Base-by-base conservation (phyloP, 2,113 vertebrate genomes). In the Pelvicachromis taeniatus region DNA sequence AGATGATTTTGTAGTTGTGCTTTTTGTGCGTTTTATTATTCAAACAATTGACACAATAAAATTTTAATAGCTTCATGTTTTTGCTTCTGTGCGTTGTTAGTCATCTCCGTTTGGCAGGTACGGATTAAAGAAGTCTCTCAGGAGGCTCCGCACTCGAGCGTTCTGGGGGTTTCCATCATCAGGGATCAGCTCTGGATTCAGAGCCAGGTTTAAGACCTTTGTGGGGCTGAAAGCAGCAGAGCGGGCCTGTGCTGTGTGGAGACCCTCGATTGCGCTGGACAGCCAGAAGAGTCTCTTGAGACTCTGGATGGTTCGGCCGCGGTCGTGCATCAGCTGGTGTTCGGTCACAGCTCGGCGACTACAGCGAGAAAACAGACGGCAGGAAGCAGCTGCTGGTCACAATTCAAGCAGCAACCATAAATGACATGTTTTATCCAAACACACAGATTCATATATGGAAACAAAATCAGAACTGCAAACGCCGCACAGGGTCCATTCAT, bases 271-370 rank as follows among this genome's bases (percentile, higher is more conserved):
- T 80, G 94, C 95, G 0, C 95, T 95, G 3, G 95, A 96, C 21
- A 97, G 94, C 97, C 97, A 97, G 90, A 95, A 94, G 61, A 96
- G 90, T 5, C 96, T 94, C 93, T 97, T 97, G 31, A 97, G 94
- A 61, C 95, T 96, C 85, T 97, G 96, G 6, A 96, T 95, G 2
- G 91, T 94, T 58, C 92, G 94, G 4, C 96, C 93, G 3, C 95
- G 95, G 87, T 97, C 96, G 3, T 97, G 95, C 95, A 96, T 87
- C 85, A 97, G 93, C 96, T 97, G 96, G 59, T 96, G 96, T 85
- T 98, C 97, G 0, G 95, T 95, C 83, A 97, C 96, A 0, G 96
- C 94, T 84, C 97, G 92, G n/a, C 95, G 96, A 26, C 96, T 96
- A 84, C 7, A 31, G 54, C 38, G 17, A 82, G 13, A 56, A 38